phyloP scores from a whole-genome alignment of 2,113 vertebrate species.

The Sceloporus tristichus region DNA sequence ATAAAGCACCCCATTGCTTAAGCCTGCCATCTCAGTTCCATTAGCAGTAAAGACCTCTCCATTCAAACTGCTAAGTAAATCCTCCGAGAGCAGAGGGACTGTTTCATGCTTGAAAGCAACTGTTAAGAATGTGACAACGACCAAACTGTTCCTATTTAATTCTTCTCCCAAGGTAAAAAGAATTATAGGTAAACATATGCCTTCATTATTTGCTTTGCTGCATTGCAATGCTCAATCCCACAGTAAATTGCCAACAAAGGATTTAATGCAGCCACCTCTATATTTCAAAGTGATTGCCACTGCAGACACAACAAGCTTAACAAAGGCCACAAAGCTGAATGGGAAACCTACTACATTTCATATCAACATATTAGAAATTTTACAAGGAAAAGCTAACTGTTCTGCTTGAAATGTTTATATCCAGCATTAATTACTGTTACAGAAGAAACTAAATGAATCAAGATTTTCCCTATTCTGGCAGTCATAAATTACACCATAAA shows the following conservation, averaged over 20 bases:
- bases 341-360: slow-evolving; percentile 68
- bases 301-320: slow-evolving; percentile 77
- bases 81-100: slow-evolving; percentile 82
- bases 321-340: slow-evolving; percentile 70
- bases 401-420: slow-evolving; percentile 24
- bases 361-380: slow-evolving; percentile 63
- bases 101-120: slow-evolving; percentile 91
- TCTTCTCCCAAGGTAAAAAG: slow-evolving; percentile 91
- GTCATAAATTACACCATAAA: not conserved
- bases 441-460: not conserved
- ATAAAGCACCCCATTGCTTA: slow-evolving; percentile 85
- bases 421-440: not conserved
- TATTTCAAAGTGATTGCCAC: slow-evolving; percentile 79
- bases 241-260: slow-evolving; percentile 84
- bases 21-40: slow-evolving; percentile 85
- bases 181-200: slow-evolving; percentile 94
- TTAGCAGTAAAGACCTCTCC: slow-evolving; percentile 88
- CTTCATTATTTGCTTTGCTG: slow-evolving; percentile 93
- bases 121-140: slow-evolving; percentile 92
- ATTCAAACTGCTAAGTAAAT: slow-evolving; percentile 88
- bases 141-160: slow-evolving; percentile 92
- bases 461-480: not conserved
- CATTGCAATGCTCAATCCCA: slow-evolving; percentile 86
- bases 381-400: slow-evolving; percentile 56
- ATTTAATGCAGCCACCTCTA: slow-evolving; percentile 82